Conservation (phyloP, 2,888 invertebrate genomes). For the Dasypogon diadema region DNA sequence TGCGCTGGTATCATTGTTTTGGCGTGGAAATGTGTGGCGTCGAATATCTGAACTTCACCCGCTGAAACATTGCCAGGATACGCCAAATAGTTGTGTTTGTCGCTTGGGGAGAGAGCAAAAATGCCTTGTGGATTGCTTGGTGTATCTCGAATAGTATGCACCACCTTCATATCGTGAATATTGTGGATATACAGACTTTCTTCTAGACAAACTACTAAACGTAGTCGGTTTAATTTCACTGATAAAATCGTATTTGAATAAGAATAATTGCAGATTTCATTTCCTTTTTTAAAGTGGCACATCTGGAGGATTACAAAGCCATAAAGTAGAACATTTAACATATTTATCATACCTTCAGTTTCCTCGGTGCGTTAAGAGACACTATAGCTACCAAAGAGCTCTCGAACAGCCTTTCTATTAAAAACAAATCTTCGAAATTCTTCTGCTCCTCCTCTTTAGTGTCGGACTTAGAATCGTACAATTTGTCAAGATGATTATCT, state of each 20-base stretch:
- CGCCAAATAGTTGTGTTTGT: conserved; percentile 93
- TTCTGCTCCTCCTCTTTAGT: conserved; percentile 32
- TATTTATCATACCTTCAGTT: conserved; percentile 65
- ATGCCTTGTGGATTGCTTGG: conserved; percentile 95
- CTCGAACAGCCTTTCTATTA: conserved; percentile 96
- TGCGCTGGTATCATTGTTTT: conserved; percentile 98
- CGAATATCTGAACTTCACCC: conserved; percentile 79
- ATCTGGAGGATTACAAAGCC: conserved; percentile 72
- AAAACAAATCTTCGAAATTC: conserved; percentile 82
- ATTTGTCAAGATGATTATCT: conserved; percentile 85
- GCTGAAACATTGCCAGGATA: conserved; percentile 95
- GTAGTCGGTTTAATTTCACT: conserved; percentile 93
- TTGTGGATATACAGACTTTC: conserved; percentile 98
- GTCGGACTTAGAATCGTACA: conserved; percentile 83
- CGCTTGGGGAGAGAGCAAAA: conserved; percentile 89
- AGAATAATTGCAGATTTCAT: conserved; percentile 97
- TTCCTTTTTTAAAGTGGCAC: conserved; percentile 97
- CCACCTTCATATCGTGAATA: conserved; percentile 97
- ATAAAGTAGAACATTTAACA: background rate
- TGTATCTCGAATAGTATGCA: conserved; percentile 98
- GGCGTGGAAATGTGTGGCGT: conserved; percentile 80
- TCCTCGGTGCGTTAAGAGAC: conserved; percentile 89
- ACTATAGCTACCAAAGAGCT: conserved; percentile 97
- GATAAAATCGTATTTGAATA: conserved; percentile 95
- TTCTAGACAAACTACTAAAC: conserved; percentile 96